phyloP scores from a whole-genome alignment of 1,140 invertebrate genomes.

The Colletes gigas region DNA sequence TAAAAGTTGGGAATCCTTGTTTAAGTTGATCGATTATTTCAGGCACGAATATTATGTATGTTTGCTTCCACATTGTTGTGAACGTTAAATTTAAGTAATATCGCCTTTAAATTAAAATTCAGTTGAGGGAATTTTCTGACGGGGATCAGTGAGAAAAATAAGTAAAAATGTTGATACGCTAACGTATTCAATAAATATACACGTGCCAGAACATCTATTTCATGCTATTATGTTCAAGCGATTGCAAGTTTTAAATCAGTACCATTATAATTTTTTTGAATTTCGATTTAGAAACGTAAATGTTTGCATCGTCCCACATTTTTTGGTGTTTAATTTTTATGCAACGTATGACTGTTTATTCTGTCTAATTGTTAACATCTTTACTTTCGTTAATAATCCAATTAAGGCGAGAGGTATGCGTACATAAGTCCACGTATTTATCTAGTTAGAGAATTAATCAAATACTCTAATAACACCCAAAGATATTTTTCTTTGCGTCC shows the following conservation, averaged over 20 bases:
- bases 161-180: slow-evolving; percentile 29
- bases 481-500: slow-evolving; percentile 14
- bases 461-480: slow-evolving; percentile 17
- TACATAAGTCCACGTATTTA: slow-evolving; percentile 27
- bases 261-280: slow-evolving; percentile 11
- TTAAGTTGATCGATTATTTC: slow-evolving; percentile 7
- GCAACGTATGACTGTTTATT: background rate
- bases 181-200: slow-evolving; percentile 31
- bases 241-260: background rate
- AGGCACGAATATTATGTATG: slow-evolving; percentile 36
- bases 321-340: background rate
- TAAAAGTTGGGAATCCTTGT: slow-evolving; percentile 33
- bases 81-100: slow-evolving; percentile 40
- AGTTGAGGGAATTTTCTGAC: slow-evolving; percentile 26
- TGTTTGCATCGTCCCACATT: background rate
- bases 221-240: background rate
- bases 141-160: slow-evolving; percentile 2
- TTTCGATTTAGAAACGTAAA: background rate
- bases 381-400: slow-evolving; percentile 18
- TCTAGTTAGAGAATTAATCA: slow-evolving; percentile 24
- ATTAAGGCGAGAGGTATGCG: slow-evolving; percentile 14
- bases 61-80: slow-evolving; percentile 42
- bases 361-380: background rate
- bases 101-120: slow-evolving; percentile 28
- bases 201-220: slow-evolving; percentile 21